A percentile compares a stretch with the other conserved stretches of the same genome.
Conservation (phyloP, 1,140 invertebrate species). For the Heliconius himera region DNA sequence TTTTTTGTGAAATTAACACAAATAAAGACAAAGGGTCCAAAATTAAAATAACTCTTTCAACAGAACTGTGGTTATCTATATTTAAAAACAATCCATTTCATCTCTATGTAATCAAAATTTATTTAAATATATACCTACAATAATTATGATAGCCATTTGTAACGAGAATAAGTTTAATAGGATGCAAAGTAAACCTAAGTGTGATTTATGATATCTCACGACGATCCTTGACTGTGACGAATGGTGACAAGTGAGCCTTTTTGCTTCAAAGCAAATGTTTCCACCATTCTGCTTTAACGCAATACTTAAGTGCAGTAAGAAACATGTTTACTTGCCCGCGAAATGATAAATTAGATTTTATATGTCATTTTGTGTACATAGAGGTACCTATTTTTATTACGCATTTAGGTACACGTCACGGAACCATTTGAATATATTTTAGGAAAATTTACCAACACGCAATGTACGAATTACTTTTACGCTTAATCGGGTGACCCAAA, state of each 20-base stretch:
- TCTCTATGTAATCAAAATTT: not conserved
- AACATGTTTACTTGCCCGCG: not conserved
- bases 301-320: slow-evolving; percentile 9
- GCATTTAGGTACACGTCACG: not conserved
- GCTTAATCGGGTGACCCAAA: not conserved
- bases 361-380: not conserved
- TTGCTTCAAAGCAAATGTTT: slow-evolving; percentile 5
- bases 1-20: too few species aligned
- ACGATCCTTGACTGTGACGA: slow-evolving; percentile 15
- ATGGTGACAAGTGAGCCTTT: slow-evolving; percentile 5
- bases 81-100: not conserved
- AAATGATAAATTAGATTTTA: slow-evolving; percentile 7
- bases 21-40: too few species aligned
- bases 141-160: slow-evolving; percentile 4
- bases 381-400: not conserved
- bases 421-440: slow-evolving; percentile 5
- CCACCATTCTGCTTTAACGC: slow-evolving; percentile 3
- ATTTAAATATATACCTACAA: not conserved
- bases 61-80: too few species aligned
- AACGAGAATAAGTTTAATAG: slow-evolving; percentile 5
- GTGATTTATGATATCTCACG: slow-evolving; percentile 15
- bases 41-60: too few species aligned
- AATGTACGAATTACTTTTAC: not conserved
- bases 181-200: not conserved
- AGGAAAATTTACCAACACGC: not conserved